Evolutionary conservation across 2,888 invertebrate genomes (phyloP).

Genomic region (Platycnemis pennipes): DNA sequence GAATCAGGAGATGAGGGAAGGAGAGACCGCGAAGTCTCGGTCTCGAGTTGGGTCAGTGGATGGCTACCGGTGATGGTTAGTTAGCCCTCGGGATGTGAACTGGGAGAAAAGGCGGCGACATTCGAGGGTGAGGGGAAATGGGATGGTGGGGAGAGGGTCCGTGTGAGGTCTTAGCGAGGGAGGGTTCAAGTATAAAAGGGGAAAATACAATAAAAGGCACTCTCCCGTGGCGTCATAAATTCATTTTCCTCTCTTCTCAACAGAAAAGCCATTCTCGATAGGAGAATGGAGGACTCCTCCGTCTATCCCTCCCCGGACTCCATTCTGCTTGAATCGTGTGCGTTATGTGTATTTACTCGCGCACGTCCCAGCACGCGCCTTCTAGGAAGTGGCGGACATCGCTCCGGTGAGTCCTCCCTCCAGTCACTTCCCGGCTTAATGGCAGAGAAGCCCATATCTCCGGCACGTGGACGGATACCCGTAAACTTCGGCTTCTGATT

Average conservation of each 20-base stretch:
- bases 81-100: background rate
- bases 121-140: background rate
- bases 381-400: constrained; percentile 54
- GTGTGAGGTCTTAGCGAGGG: background rate
- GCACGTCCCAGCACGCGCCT: constrained; percentile 45
- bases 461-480: constrained; percentile 33
- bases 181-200: constrained; percentile 51
- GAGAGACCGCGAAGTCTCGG: background rate
- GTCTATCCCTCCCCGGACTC: background rate
- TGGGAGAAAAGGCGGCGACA: background rate
- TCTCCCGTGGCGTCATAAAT: constrained; percentile 67
- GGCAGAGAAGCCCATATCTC: background rate
- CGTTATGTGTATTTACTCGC: background rate
- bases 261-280: constrained; percentile 52
- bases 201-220: constrained; percentile 66
- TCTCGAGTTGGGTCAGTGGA: background rate
- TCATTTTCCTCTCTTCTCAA: constrained; percentile 62
- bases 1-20: background rate
- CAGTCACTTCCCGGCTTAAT: constrained; percentile 41
- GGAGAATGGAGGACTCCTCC: constrained; percentile 46
- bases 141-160: background rate
- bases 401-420: constrained; percentile 39
- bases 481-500: background rate
- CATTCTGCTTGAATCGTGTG: constrained; percentile 11
- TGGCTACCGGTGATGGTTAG: background rate